These are phyloP conservation scores for Noctua janthina DNA, from an alignment of 2,888 invertebrate species.

Conservation along the genomic window DNA sequence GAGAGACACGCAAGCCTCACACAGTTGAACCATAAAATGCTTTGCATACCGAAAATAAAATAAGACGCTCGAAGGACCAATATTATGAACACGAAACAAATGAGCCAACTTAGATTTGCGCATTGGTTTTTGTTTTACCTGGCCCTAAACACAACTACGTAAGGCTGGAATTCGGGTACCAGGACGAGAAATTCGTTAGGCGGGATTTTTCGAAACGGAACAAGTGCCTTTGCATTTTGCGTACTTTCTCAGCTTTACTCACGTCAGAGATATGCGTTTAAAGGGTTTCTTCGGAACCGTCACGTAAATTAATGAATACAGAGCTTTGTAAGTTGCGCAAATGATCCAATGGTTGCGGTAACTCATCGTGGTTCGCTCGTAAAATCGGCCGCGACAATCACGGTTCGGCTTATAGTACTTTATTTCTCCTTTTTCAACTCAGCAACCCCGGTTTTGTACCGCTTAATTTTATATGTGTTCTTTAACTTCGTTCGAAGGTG, in stretches of 20 bases:
- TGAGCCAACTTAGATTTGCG: slow-evolving; percentile 74
- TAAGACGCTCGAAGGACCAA: slow-evolving; percentile 76
- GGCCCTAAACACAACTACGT: slow-evolving; percentile 56
- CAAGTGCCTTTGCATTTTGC: slow-evolving; percentile 67
- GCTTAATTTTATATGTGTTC: slow-evolving; percentile 54
- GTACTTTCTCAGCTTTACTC: slow-evolving; percentile 75
- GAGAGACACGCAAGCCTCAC: slow-evolving; percentile 76
- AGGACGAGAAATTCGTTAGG: slow-evolving; percentile 34
- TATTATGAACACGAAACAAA: slow-evolving; percentile 77
- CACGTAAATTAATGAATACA: slow-evolving; percentile 85
- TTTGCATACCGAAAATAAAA: slow-evolving; percentile 80
- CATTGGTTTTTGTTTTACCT: slow-evolving; percentile 55
- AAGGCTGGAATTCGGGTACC: slow-evolving; percentile 63
- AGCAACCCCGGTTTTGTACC: slow-evolving; percentile 43
- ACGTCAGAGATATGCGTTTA: slow-evolving; percentile 77
- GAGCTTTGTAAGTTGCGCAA: slow-evolving; percentile 76
- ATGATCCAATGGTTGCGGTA: slow-evolving; percentile 72
- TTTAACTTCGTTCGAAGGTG: slow-evolving; percentile 29
- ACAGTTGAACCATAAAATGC: slow-evolving; percentile 81
- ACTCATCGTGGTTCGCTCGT: slow-evolving; percentile 76
- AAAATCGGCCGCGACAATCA: slow-evolving; percentile 72
- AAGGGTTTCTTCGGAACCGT: slow-evolving; percentile 81
- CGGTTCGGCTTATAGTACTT: slow-evolving; percentile 53
- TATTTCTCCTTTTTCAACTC: slow-evolving; percentile 60
- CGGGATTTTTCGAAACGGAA: slow-evolving; percentile 64